Conservation (phyloP, 2,888 invertebrate species). For the Machimus atricapillus region DNA sequence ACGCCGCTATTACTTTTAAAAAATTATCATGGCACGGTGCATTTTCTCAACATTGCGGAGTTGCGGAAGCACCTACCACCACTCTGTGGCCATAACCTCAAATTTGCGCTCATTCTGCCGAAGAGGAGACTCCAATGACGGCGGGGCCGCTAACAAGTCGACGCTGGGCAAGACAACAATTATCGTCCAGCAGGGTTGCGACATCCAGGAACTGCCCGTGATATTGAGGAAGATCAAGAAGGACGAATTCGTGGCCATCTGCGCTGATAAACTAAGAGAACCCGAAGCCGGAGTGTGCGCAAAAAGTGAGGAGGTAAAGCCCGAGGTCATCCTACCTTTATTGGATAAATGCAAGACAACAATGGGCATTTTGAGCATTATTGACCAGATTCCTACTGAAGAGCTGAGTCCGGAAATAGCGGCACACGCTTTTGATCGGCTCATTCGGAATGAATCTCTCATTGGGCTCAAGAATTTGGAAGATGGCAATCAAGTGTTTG, state of each 20-base stretch:
- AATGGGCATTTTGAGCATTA: conserved; percentile 58
- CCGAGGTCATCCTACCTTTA: conserved; percentile 48
- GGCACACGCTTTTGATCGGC: conserved; percentile 60
- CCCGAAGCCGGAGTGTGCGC: conserved; percentile 6
- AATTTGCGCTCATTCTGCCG: background rate
- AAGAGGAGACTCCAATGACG: background rate
- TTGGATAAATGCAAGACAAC: conserved; percentile 55
- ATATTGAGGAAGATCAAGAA: conserved; percentile 66
- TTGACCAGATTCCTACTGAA: conserved; percentile 62
- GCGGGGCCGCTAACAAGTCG: background rate
- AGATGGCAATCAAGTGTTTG: conserved; percentile 56
- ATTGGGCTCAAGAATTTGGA: conserved; percentile 43
- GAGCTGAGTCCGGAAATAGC: conserved; percentile 64
- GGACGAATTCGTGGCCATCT: conserved; percentile 60
- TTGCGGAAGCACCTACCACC: background rate
- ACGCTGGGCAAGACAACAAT: conserved; percentile 62
- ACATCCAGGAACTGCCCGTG: conserved; percentile 73
- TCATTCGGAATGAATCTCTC: conserved; percentile 62
- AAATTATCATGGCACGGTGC: conserved; percentile 38
- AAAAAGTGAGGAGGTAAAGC: conserved; percentile 48
- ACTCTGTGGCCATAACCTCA: background rate
- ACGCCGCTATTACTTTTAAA: background rate
- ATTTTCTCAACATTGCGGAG: conserved; percentile 31
- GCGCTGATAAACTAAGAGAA: conserved; percentile 47
- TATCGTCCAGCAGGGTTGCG: conserved; percentile 71